Evolutionary conservation across 2,797 vertebrate species (phyloP), one percentile per base, ranked within the genome.

Genomic region (Eleutherodactylus coqui): DNA sequence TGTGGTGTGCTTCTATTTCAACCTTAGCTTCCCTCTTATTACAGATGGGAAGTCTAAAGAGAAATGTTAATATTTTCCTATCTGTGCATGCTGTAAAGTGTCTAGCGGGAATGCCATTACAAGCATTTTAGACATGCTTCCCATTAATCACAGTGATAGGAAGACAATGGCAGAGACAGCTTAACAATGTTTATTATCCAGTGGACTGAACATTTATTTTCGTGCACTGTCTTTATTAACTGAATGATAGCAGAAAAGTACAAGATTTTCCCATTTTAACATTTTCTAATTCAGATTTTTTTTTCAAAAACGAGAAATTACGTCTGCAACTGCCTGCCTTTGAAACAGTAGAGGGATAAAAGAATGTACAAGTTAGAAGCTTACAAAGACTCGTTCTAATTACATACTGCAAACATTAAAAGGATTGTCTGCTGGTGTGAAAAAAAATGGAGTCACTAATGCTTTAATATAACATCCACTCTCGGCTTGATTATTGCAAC

Each of bases 1-100:
- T 75, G 34, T 76, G 19, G 58, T 45, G 34, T 47, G 34, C 34
- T 84, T 58, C 60, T 36, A 75, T 81, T 87, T 55, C 82, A 53
- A 87, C 76, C 77, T 69, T 60, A 34, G 77, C 77, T 41, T 76
- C 72, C 47, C 47, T 75, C 29, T 80, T 84, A 80, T 84, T 87
- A 84, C 67, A 87, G 67, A 87, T 80, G n/a, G 75, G 64, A 79
- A 79, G 64, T 62, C 82, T 84, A 69, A 87, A 84, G 70, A 75
- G 86, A 85, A 85, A 84, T 87, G 86, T 75, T 87, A 80, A 84
- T 85, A 87, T 84, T 85, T 87, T 84, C 77, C 82, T 85, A 87
- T 85, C 86, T 84, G 69, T 58, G 77, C 55, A 84, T 58, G 77
- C 86, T 81, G 70, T 85, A 87, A 87, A 87, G 38, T 87, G 77